Base-by-base conservation (phyloP, 2,113 vertebrate genomes). In the Axis porcinus region DNA sequence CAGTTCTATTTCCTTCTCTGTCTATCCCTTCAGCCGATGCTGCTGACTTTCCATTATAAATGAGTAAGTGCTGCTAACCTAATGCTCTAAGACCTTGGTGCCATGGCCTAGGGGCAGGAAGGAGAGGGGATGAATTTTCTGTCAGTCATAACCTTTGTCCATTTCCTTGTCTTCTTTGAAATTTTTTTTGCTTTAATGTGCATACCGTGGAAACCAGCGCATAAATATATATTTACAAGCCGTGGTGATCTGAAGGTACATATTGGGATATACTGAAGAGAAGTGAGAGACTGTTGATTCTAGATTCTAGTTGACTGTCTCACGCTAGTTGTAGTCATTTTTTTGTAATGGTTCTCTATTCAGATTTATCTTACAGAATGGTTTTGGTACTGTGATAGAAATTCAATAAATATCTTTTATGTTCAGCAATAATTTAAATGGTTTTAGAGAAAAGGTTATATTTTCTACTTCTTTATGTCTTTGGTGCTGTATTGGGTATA, bases 1-100 rank as follows among this genome's bases (percentile, higher is more conserved):
- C 67, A 28, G 36, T 54, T 94, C 90, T 81, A 9, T 88, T 97
- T 97, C 50, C 64, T 70, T 96, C 33, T 95, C n/a, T 86, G 5
- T 43, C 54, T 94, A 30, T 36, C 17, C 9, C 67, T 87, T 85
- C n/a, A 86, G 36, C 8, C 5, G 27, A 13, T 54, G 36, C 28
- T 91, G 64, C 43, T 85, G 50, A 54, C 89, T 89, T 78, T 58
- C 36, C 36, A 23, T 87, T 90, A 57, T 70, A 88, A 95, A n/a
- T 47, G 45, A 7, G 33, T 33, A 87, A 92, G 82, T 76, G 33
- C 36, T 76, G 21, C 64, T 54, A 52, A 54, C 19, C 28, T 96
- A 50, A 81, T 83, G 21, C 62, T 87, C 17, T 50, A 27, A 90
- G 87, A 82, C 67, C 36, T 58, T 86, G 25, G 30, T 74, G 23